phyloP scores from a whole-genome alignment of 2,797 vertebrate genomes.

The Karalla daura region DNA sequence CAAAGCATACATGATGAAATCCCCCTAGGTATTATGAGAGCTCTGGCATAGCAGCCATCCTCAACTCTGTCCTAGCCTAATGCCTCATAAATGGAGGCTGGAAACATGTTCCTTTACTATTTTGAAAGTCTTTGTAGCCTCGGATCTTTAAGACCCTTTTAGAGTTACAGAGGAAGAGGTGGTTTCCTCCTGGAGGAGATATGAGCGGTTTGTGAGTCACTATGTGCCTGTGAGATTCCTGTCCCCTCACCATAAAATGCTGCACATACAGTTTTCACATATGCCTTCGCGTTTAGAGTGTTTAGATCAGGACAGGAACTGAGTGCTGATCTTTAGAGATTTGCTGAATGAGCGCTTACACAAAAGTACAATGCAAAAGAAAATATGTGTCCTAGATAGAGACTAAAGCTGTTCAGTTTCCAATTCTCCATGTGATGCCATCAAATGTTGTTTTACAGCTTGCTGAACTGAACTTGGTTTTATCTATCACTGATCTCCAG shows the following conservation, averaged over 20 bases:
- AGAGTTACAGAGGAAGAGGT: constrained; percentile 49
- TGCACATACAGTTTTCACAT: constrained; percentile 28
- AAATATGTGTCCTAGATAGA: constrained; percentile 47
- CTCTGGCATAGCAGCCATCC: constrained; percentile 70
- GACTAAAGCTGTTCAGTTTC: constrained; percentile 40
- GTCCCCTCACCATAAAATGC: constrained; percentile 30
- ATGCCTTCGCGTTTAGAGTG: constrained; percentile 8
- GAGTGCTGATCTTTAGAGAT: constrained; percentile 33
- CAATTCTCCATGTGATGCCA: constrained; percentile 25
- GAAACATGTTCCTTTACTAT: constrained; percentile 69
- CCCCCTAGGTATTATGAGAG: constrained; percentile 80
- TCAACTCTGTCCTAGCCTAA: constrained; percentile 74
- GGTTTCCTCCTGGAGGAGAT: constrained; percentile 44
- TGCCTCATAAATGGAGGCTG: constrained; percentile 74
- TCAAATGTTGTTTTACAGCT: constrained; percentile 36
- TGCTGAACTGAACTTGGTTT: constrained; percentile 51
- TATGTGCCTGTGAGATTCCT: constrained; percentile 38
- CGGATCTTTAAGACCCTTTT: constrained; percentile 62
- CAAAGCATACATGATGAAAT: constrained; percentile 85
- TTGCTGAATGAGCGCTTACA: constrained; percentile 45
- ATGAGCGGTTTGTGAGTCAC: constrained; percentile 50
- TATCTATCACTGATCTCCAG: constrained; percentile 35
- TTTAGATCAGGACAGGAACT: constrained; percentile 33
- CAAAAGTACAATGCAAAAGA: constrained; percentile 34
- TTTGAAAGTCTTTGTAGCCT: constrained; percentile 61